Evolutionary conservation across 2,888 invertebrate genomes (phyloP), one percentile per base, ranked within the genome.

Genomic region (Cosmia pyralina): DNA sequence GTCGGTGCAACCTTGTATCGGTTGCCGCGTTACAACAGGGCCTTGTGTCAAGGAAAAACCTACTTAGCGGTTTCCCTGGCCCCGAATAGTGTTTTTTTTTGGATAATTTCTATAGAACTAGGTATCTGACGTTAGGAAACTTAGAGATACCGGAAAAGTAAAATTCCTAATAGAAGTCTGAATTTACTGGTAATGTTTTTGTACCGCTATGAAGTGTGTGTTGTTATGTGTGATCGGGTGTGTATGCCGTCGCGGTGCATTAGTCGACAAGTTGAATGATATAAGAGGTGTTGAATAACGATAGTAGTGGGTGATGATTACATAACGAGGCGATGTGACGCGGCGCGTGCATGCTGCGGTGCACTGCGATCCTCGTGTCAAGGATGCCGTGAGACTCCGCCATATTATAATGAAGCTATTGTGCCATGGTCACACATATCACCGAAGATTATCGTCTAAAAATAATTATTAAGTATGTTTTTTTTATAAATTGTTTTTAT

Each of bases 1-100:
- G 94, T 96, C 95, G 92, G 89, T 82, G 89, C 90, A 94, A 95
- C 96, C 96, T 96, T 96, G 96, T 94, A 89, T 94, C 93, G 90
- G 92, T 95, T 94, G 93, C 92, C 91, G 92, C 92, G 93, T 95
- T 95, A 94, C 95, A 95, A 95, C 95, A 94, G 93, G 91, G 93
- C 93, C 93, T 89, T 92, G 94, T 95, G 96, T 96, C 96, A 96
- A 96, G 96, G 96, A 94, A 95, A 96, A 94, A 91, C 93, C 94
- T 91, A 96, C 93, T 95, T 95, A 93, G 89, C 93, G 92, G 95
- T 96, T 96, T 96, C 95, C 95, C 94, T 93, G 94, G 93, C 95
- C 94, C 93, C 94, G 93, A 94, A 91, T 88, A 85, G 82, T 87
- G 82, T 58, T 87, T 88, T 79, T 88, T 88, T 90, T 92, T 90